A percentile compares a stretch with the other conserved stretches of the same genome.
These are phyloP conservation scores for Phoebastria nigripes DNA, from an alignment of 2,797 vertebrate genomes.

Conservation along the genomic window DNA sequence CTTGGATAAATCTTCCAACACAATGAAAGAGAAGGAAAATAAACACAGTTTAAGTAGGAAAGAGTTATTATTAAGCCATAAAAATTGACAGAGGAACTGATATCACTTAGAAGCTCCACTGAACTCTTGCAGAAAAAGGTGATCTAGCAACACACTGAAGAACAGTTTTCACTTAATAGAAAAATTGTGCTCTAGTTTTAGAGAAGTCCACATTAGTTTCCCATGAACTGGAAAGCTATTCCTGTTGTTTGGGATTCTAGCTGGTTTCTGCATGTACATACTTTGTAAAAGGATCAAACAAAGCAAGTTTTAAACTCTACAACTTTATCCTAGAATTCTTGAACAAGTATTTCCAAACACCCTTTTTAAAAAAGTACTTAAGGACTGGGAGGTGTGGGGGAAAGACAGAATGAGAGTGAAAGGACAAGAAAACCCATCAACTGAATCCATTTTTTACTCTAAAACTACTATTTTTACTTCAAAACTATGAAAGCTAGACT, in stretches of 20 bases:
- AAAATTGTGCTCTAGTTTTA: background rate
- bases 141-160: background rate
- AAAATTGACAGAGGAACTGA: background rate
- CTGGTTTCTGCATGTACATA: background rate
- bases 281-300: background rate
- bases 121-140: background rate
- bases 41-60: background rate
- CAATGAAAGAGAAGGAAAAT: background rate
- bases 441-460: background rate
- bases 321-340: background rate
- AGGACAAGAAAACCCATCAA: background rate
- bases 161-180: background rate
- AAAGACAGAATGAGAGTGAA: background rate
- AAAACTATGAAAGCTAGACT: background rate
- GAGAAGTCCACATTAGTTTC: background rate
- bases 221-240: background rate
- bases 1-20: background rate
- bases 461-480: background rate
- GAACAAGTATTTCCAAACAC: background rate
- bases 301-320: background rate
- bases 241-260: background rate
- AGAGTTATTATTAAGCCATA: background rate
- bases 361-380: background rate
- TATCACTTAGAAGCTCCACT: background rate
- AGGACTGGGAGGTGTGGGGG: fast-evolving